Percentiles rank a stretch among this genome's conserved stretches.
Evolutionary conservation across 2,888 invertebrate species (phyloP).

Genomic region (Fragum fragum): DNA sequence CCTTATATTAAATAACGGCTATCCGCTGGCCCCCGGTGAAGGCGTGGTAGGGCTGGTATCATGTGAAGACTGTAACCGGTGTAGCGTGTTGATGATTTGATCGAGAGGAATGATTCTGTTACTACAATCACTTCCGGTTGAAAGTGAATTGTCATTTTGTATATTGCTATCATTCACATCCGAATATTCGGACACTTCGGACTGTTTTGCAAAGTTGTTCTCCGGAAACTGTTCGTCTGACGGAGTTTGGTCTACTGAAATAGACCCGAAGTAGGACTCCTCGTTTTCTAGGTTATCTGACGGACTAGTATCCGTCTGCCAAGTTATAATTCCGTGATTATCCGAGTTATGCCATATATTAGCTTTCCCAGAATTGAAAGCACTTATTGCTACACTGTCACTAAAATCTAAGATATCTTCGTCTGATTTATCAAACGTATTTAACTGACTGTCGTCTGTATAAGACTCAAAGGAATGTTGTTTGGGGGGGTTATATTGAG

Average conservation of each 20-base stretch:
- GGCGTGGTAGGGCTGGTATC: conserved; percentile 47
- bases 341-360: conserved; percentile 75
- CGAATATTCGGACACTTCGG: conserved; percentile 21
- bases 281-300: conserved; percentile 80
- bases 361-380: conserved; percentile 67
- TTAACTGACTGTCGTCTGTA: conserved; percentile 71
- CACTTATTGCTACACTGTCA: conserved; percentile 75
- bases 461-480: conserved; percentile 63
- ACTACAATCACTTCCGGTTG: conserved; percentile 26
- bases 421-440: conserved; percentile 72
- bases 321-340: conserved; percentile 66
- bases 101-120: conserved; percentile 53
- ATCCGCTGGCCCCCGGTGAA: conserved; percentile 63
- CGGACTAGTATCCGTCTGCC: conserved; percentile 80
- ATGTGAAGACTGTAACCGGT: conserved; percentile 47
- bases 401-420: conserved; percentile 79
- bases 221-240: conserved; percentile 68
- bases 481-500: conserved; percentile 43
- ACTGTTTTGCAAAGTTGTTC: conserved; percentile 19
- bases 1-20: conserved; percentile 1
- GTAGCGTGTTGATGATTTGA: conserved; percentile 46
- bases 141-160: conserved; percentile 18
- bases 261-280: conserved; percentile 72
- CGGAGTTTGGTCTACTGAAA: conserved; percentile 74
- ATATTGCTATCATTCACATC: conserved; percentile 31